phyloP scores from a whole-genome alignment of 2,888 invertebrate genomes.

The Ormyrus labotus region DNA sequence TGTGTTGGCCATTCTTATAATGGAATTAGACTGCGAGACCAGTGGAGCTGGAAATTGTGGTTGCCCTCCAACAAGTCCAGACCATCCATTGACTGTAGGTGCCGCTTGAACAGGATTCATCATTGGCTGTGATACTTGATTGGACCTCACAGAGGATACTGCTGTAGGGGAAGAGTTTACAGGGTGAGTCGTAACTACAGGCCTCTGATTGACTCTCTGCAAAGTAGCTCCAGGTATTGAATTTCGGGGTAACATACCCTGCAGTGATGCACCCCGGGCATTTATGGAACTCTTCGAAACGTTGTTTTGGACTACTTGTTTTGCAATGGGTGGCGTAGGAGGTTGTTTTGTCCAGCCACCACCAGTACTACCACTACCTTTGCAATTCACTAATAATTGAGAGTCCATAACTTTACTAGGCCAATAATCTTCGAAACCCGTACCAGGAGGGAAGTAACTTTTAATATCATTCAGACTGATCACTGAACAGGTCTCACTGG shows the following conservation, averaged over 20 bases:
- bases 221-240: slow-evolving; percentile 64
- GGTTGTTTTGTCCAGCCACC: slow-evolving; percentile 90
- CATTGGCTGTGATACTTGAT: slow-evolving; percentile 68
- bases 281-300: slow-evolving; percentile 69
- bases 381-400: slow-evolving; percentile 84
- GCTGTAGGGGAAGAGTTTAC: slow-evolving; percentile 72
- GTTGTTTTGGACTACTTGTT: slow-evolving; percentile 71
- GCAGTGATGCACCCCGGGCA: slow-evolving; percentile 58
- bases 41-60: slow-evolving; percentile 73
- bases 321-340: slow-evolving; percentile 80
- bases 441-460: slow-evolving; percentile 92
- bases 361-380: slow-evolving; percentile 75
- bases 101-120: slow-evolving; percentile 71
- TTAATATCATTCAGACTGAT: slow-evolving; percentile 93
- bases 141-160: slow-evolving; percentile 65
- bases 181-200: slow-evolving; percentile 59
- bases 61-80: slow-evolving; percentile 75
- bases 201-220: slow-evolving; percentile 69
- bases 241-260: slow-evolving; percentile 58
- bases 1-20: slow-evolving; percentile 71
- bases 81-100: slow-evolving; percentile 75
- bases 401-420: slow-evolving; percentile 92
- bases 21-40: slow-evolving; percentile 70
- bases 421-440: slow-evolving; percentile 95
- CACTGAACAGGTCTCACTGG: slow-evolving; percentile 92